These are phyloP conservation scores for Cephus nigrinus DNA, from an alignment of 2,888 invertebrate species.

Conservation along the genomic window DNA sequence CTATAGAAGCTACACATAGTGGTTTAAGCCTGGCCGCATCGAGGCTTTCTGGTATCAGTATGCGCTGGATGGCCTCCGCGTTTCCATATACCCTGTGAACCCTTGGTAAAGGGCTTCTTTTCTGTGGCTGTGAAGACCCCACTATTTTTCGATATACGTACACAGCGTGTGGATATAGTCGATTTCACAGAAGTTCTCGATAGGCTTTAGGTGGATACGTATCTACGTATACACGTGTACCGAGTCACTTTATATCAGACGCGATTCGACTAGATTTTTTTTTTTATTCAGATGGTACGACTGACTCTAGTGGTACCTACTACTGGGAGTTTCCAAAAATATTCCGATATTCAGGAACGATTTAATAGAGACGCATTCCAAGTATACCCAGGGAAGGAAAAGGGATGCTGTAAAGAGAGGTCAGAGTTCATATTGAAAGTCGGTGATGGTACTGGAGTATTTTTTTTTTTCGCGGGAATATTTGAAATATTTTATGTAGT, in stretches of 20 bases:
- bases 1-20: background rate
- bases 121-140: background rate
- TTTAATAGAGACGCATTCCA: background rate
- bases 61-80: slow-evolving; percentile 11
- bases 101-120: background rate
- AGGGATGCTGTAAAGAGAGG: too few relatives aligned
- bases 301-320: background rate
- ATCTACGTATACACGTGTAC: background rate
- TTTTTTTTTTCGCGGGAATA: too few relatives aligned
- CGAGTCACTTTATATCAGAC: background rate
- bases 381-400: too few relatives aligned
- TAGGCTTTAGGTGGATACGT: background rate
- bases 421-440: too few relatives aligned
- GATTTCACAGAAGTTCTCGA: background rate
- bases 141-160: background rate
- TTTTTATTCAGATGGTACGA: background rate
- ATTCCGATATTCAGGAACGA: background rate
- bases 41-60: slow-evolving; percentile 12
- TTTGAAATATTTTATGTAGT: too few relatives aligned
- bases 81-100: background rate
- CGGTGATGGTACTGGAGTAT: too few relatives aligned
- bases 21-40: background rate
- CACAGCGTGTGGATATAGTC: background rate
- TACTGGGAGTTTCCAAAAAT: background rate
- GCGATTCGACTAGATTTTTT: background rate